Evolutionary conservation across 2,888 invertebrate genomes (phyloP).

Genomic region (Cenopis cana): DNA sequence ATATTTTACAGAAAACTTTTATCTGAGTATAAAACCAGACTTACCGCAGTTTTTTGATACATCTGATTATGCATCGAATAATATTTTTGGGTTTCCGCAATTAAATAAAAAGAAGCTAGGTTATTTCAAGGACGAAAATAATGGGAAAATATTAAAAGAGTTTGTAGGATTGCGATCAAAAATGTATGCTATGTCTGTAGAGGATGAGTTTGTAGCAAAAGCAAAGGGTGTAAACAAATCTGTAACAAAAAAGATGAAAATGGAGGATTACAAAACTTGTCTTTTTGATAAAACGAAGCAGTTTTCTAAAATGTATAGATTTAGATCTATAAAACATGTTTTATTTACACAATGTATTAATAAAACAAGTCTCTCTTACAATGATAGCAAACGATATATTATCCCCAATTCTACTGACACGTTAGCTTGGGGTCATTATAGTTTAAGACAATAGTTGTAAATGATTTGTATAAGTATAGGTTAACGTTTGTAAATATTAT

Average conservation of each 20-base stretch:
- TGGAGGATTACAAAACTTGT: conserved; percentile 47
- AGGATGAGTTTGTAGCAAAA: conserved; percentile 46
- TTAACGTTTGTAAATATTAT: too few species aligned
- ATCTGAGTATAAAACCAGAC: conserved; percentile 36
- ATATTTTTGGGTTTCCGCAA: neutral
- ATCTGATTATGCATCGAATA: neutral
- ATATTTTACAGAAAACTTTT: conserved; percentile 49
- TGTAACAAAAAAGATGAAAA: conserved; percentile 45
- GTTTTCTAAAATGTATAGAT: conserved; percentile 43
- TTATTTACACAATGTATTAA: neutral
- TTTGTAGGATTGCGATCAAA: conserved; percentile 54
- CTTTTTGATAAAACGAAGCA: conserved; percentile 43
- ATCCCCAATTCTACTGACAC: neutral
- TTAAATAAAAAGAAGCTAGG: conserved; percentile 37
- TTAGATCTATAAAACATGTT: conserved; percentile 47
- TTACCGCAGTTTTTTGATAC: conserved; percentile 1
- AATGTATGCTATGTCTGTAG: conserved; percentile 51
- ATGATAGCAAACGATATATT: conserved; percentile 6
- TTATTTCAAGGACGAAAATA: conserved; percentile 54
- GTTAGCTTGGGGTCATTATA: too few species aligned
- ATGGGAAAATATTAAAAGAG: conserved; percentile 49
- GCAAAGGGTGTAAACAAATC: conserved; percentile 50
- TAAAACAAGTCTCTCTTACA: neutral
- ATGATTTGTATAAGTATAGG: too few species aligned
- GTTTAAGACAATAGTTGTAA: too few species aligned